Evolutionary conservation across 1,140 invertebrate genomes (phyloP).

Genomic region (Andrena cerasifolii): DNA sequence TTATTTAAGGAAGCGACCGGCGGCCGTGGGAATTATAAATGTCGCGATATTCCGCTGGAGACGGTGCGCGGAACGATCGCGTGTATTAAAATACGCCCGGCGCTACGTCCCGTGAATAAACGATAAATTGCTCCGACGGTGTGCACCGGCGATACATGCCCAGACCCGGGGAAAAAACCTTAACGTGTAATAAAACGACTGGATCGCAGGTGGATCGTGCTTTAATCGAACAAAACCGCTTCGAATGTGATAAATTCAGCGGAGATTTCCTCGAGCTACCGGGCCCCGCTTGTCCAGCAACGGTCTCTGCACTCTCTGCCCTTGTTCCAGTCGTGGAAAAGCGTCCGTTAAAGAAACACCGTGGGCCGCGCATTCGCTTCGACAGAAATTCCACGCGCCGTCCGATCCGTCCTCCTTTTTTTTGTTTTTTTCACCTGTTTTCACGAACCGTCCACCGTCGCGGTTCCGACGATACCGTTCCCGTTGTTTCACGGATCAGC

Average conservation of each 20-base stretch:
- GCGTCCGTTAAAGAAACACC: no score
- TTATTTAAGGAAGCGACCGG: not conserved
- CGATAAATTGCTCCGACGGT: not conserved
- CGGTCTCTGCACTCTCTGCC: no score
- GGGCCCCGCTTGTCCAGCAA: not conserved
- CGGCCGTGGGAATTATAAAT: not conserved
- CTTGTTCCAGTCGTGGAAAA: no score
- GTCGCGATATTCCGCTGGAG: not conserved
- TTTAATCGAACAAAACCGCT: not conserved
- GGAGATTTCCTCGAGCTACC: not conserved
- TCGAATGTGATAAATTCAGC: not conserved
- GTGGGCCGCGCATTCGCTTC: no score
- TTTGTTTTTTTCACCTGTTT: no score
- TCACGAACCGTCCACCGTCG: no score
- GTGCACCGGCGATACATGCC: not conserved
- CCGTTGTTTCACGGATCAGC: not conserved
- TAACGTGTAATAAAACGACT: not conserved
- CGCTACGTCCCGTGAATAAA: not conserved
- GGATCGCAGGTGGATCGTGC: not conserved
- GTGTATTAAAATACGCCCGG: constrained; percentile 1
- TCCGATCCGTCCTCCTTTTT: no score
- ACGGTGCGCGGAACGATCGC: not conserved
- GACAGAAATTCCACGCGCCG: no score
- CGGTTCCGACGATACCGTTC: not conserved
- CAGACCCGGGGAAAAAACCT: not conserved